Conservation (phyloP, 1,140 invertebrate species). For the Babylonia areolata region DNA sequence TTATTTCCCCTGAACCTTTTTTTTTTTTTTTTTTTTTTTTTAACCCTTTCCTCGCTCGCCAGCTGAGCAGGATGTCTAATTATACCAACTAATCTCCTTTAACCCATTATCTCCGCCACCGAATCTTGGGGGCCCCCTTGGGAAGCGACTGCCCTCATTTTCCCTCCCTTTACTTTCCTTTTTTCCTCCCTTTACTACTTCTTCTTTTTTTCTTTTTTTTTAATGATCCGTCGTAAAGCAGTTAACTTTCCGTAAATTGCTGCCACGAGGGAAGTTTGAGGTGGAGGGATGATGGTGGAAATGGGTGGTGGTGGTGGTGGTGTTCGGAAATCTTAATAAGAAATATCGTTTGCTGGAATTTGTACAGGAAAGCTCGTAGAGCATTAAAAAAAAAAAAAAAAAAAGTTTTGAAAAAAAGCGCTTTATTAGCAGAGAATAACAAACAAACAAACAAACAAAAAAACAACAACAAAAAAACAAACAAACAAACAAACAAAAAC, state of each 20-base stretch:
- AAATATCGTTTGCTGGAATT: neutral
- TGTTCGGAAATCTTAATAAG: too few relatives aligned
- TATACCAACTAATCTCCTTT: constrained; percentile 16
- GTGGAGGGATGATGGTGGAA: too few relatives aligned
- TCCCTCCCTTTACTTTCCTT: neutral
- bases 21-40: neutral
- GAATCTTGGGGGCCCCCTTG: neutral
- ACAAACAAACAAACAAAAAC: too few relatives aligned
- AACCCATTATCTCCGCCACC: constrained; percentile 18
- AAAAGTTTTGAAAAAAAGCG: too few relatives aligned
- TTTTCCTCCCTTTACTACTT: neutral
- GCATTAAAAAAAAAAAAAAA: too few relatives aligned
- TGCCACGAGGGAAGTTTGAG: neutral
- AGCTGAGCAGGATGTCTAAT: constrained; percentile 26
- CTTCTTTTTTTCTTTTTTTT: too few relatives aligned
- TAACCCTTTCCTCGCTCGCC: neutral
- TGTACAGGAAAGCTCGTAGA: neutral
- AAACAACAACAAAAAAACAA: too few relatives aligned
- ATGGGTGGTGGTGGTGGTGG: too few relatives aligned
- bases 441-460: too few relatives aligned
- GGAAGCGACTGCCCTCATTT: neutral
- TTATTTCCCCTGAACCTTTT: neutral
- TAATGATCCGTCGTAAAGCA: neutral
- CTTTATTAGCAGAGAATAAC: too few relatives aligned
- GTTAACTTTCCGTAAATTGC: neutral